These are phyloP conservation scores for Cichlasoma orientale DNA, from an alignment of 2,797 vertebrate species.

Conservation along the genomic window DNA sequence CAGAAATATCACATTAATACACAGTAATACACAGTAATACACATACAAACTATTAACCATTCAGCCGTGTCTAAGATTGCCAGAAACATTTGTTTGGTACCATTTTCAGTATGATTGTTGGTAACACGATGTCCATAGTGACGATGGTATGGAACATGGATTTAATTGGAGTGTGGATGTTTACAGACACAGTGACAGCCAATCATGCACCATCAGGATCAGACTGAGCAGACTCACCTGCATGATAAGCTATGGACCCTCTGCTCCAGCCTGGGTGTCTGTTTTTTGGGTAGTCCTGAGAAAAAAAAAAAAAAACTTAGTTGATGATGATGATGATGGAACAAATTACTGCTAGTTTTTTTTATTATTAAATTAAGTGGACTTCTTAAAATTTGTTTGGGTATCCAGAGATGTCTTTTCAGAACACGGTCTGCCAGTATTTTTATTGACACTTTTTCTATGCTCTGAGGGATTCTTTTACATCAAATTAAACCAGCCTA, in stretches of 20 bases:
- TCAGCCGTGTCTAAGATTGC: background rate
- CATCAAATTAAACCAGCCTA: background rate
- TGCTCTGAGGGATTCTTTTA: background rate
- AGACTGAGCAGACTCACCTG: conserved; percentile 79
- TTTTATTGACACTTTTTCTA: background rate
- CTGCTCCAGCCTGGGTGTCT: conserved; percentile 95
- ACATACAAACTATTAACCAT: background rate
- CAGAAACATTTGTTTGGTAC: background rate
- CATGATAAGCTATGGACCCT: conserved; percentile 95
- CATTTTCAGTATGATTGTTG: background rate
- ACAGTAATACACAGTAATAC: background rate
- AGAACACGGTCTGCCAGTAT: background rate
- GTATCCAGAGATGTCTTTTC: background rate
- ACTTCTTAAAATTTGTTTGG: background rate
- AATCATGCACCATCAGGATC: background rate
- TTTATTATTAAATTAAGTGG: background rate
- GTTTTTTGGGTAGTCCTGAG: conserved; percentile 94
- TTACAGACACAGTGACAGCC: background rate
- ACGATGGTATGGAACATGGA: background rate
- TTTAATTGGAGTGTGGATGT: background rate
- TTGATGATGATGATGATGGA: background rate
- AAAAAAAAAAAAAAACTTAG: conserved; percentile 18
- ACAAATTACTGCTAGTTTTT: background rate
- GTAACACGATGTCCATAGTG: background rate
- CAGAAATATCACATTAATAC: background rate